Evolutionary conservation across 1,140 invertebrate genomes (phyloP), one percentile per base, ranked within the genome.

Genomic region (Drosophila bocqueti): DNA sequence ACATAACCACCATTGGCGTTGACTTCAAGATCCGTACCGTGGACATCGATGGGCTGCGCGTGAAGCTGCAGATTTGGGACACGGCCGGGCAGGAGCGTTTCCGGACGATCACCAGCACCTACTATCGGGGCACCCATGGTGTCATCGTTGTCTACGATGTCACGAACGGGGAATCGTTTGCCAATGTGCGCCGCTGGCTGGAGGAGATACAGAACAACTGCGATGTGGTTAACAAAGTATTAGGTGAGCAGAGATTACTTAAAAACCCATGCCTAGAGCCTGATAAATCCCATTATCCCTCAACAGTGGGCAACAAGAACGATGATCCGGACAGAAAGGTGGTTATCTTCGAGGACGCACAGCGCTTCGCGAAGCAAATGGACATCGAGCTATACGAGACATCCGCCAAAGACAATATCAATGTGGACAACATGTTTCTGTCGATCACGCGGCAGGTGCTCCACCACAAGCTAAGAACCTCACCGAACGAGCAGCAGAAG

Each of bases 71-170:
- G 94, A 99, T 99, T 89, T 99, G 99, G 99, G 98, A 99, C 93
- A 93, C 91, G 34, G 97, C 97, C 54, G 97, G 97, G 10, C 97
- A 97, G 93, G 98, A 99, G 93, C 94, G 98, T 89, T 99, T 93
- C 65, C 83, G 87, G 21, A 93, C 92, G 36, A 93, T 93, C 18
- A 93, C 92, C 13, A 92, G 91, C 91, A 98, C 97, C 60, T 99
- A 99, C 93, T 99, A 99, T 93, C 95, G 99, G 93, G 99, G 99
- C 57, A 99, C 99, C 34, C 99, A 99, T 94, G 99, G 99, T 62
- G 99, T 99, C 43, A 98, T 99, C 90, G 98, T 99, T 59, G 99
- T 99, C 15, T 99, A 99, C 94, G 99, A 99, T 95, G 99, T 99
- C 29, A 98, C 97, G 54, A 99, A 97, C 94, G 98, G 98, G 31